Evolutionary conservation across 2,113 vertebrate species (phyloP), one percentile per base, ranked within the genome.

Genomic region (Silurus meridionalis): DNA sequence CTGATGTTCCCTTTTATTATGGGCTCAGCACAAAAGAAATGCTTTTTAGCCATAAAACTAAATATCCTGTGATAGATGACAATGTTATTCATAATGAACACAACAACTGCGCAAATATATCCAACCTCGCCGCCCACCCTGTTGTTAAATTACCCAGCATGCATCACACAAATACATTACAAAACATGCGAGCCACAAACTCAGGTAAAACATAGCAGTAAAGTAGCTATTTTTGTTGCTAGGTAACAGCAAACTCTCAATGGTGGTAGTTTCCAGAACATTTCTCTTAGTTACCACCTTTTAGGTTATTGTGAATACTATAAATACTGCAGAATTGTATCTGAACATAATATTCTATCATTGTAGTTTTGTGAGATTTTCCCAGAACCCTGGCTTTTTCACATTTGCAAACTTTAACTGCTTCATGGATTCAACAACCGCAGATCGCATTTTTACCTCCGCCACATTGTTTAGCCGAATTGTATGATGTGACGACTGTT

Each of bases 51-150:
- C 74, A 57, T 69, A 37, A 37, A 58, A 19, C 23, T 7, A 57
- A 79, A 60, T 11, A 55, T n/a, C 21, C 64, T 25, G 72, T 75
- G 75, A 84, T 66, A 84, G 74, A 81, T n/a, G 53, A 66, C 28
- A 15, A 8, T 15, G 11, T 23, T 69, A 15, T 55, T 69, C 75
- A 23, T 46, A 69, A 83, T 83, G 8, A 69, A 28, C 61, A 55
- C 81, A 0, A 9, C 63, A 46, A 72, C 11, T 52, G 23, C 2
- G 28, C 23, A 8, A 17, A 13, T 25, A 15, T 8, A 78, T 78
- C 57, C 52, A 78, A 7, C 48, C 69, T 48, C 13, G 21, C 37
- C 37, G 15, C 19, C 57, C 52, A 57, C n/a, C 15, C 3, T 58
- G 77, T 53, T 25, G 37, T 58, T 79, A 57, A 28, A 79, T 58